phyloP scores from a whole-genome alignment of 1,140 invertebrate genomes.

The Acromyrmex charruanus region DNA sequence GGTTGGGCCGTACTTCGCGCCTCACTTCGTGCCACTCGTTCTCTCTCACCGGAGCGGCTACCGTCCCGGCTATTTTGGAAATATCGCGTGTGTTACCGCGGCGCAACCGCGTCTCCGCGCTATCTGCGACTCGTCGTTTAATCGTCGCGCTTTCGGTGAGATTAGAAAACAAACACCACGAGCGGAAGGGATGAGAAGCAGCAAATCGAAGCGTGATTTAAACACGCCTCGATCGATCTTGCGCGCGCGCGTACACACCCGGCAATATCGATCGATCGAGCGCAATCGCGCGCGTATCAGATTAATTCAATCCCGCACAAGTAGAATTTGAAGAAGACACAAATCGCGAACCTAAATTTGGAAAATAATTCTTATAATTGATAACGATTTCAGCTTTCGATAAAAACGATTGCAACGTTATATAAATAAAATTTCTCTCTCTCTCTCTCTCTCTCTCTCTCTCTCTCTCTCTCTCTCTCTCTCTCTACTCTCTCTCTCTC shows the following conservation, averaged over 20 bases:
- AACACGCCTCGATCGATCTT: neutral
- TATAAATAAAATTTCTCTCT: neutral
- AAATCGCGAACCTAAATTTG: conserved; percentile 23
- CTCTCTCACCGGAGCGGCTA: neutral
- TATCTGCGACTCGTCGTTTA: conserved; percentile 5
- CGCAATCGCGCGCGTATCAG: neutral
- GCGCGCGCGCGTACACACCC: neutral
- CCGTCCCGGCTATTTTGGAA: conserved; percentile 52
- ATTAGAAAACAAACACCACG: conserved; percentile 52
- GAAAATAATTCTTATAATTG: neutral
- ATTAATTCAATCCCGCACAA: neutral
- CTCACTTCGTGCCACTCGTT: neutral
- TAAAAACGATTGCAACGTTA: neutral
- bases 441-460: neutral
- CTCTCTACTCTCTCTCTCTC: neutral
- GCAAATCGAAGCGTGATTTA: conserved; percentile 21
- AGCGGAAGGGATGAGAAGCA: conserved; percentile 32
- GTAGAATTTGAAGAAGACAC: neutral
- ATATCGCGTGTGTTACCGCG: conserved; percentile 44
- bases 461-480: neutral
- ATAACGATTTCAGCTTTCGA: neutral
- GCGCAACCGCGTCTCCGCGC: neutral
- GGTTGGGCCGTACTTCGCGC: too few relatives aligned
- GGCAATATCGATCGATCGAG: neutral
- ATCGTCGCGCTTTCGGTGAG: conserved; percentile 44